A percentile compares a stretch with the other conserved stretches of the same genome.
phyloP scores from a whole-genome alignment of 1,140 invertebrate genomes.

The Leucophenga varia region DNA sequence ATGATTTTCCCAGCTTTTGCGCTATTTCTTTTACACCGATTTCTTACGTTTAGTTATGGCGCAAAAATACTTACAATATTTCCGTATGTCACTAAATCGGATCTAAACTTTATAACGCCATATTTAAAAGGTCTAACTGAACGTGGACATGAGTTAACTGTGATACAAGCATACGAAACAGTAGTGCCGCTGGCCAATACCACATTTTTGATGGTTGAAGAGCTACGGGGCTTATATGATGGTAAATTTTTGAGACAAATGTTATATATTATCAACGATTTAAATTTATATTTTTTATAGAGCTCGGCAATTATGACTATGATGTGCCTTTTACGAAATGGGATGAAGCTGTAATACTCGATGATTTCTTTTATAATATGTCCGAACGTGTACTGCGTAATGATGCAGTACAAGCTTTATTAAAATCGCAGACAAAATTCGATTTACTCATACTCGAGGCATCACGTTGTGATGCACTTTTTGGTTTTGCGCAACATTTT shows the following conservation, averaged over 20 bases:
- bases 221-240: slow-evolving; percentile 1
- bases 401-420: slow-evolving; percentile 24
- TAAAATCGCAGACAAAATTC: slow-evolving; percentile 18
- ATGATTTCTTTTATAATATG: slow-evolving; percentile 21
- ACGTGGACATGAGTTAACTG: slow-evolving; percentile 28
- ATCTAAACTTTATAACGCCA: slow-evolving; percentile 20
- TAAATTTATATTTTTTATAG: too few species aligned
- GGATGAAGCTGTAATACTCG: slow-evolving; percentile 15
- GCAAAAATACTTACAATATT: slow-evolving; percentile 37
- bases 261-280: too few species aligned
- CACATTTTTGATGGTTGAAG: slow-evolving; percentile 25
- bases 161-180: slow-evolving; percentile 26
- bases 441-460: slow-evolving; percentile 41
- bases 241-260: too few species aligned
- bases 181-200: slow-evolving; percentile 31
- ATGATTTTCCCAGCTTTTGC: too few species aligned
- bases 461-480: slow-evolving; percentile 31
- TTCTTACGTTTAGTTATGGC: too few species aligned
- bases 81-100: slow-evolving; percentile 17
- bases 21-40: too few species aligned
- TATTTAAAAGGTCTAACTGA: slow-evolving; percentile 15
- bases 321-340: slow-evolving; percentile 20
- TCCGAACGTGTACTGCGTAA: slow-evolving; percentile 22
- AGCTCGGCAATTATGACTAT: too few species aligned
- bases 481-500: slow-evolving; percentile 35